Evolutionary conservation across 2,888 invertebrate species (phyloP).

Genomic region (Cephus runcator): DNA sequence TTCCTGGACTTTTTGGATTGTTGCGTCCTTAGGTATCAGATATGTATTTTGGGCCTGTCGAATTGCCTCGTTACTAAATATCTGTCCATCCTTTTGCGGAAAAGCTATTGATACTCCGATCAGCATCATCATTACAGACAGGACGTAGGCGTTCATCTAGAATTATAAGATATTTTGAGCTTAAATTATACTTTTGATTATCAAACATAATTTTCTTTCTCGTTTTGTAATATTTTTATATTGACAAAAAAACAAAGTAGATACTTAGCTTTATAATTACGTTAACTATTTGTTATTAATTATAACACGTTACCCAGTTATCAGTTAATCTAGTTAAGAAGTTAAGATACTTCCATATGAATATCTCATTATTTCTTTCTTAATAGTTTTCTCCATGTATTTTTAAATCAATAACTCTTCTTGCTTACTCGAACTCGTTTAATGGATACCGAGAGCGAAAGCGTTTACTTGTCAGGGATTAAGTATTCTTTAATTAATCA

Average conservation of each 20-base stretch:
- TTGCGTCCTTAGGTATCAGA: constrained; percentile 86
- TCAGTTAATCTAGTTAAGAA: neutral
- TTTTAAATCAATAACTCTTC: neutral
- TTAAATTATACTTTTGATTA: neutral
- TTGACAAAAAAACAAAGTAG: neutral
- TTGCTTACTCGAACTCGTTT: neutral
- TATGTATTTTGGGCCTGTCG: constrained; percentile 87
- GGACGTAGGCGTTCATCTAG: constrained; percentile 56
- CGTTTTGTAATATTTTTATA: neutral
- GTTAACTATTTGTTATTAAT: neutral
- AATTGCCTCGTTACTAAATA: constrained; percentile 87
- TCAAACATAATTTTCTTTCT: neutral
- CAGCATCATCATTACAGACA: constrained; percentile 63
- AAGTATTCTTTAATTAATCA: neutral
- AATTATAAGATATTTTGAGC: constrained; percentile 4
- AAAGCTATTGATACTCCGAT: constrained; percentile 69
- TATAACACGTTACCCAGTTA: neutral
- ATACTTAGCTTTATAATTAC: neutral
- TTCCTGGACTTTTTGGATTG: constrained; percentile 88
- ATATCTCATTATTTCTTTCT: neutral
- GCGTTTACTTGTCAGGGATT: neutral
- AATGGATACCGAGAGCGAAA: neutral
- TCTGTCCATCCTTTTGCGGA: constrained; percentile 83
- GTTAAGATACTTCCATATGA: neutral
- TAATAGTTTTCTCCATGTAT: neutral